A percentile compares a stretch with the other conserved stretches of the same genome.
These are phyloP conservation scores for Lepidochitona cinerea DNA, from an alignment of 2,888 invertebrate species.

Conservation along the genomic window DNA sequence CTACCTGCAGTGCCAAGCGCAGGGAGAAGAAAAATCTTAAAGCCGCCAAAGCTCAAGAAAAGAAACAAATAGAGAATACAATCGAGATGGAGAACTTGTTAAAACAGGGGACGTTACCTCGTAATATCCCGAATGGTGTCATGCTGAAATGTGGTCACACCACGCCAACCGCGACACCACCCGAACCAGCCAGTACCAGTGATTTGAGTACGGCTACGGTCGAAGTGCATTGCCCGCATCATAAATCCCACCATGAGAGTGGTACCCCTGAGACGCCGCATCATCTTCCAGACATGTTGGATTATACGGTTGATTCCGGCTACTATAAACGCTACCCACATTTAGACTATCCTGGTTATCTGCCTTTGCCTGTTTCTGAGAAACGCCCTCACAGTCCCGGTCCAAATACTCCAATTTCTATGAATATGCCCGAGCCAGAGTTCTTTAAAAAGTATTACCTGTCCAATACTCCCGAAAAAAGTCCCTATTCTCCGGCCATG, in stretches of 20 bases:
- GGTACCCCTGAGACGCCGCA: not conserved
- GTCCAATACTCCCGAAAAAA: not conserved
- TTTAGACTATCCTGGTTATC: not conserved
- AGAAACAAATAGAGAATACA: not conserved
- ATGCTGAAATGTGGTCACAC: not conserved
- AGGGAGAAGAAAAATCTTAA: conserved; percentile 35
- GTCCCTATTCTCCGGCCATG: not conserved
- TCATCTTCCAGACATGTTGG: not conserved
- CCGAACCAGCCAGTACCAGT: not conserved
- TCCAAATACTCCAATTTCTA: not conserved
- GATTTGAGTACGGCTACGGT: not conserved
- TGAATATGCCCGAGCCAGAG: conserved; percentile 1
- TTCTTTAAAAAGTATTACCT: conserved; percentile 5
- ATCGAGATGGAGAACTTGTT: not conserved
- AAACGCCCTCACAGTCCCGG: not conserved
- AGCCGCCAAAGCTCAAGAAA: conserved; percentile 24
- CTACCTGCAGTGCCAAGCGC: conserved; percentile 47
- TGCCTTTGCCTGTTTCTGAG: not conserved
- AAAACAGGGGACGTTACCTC: not conserved
- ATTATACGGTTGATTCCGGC: not conserved
- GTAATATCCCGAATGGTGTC: not conserved
- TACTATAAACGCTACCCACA: not conserved
- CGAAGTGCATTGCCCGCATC: not conserved
- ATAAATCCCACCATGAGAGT: not conserved
- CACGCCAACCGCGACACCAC: not conserved